Conservation (phyloP, 2,888 invertebrate species). For the Spisula solida region DNA sequence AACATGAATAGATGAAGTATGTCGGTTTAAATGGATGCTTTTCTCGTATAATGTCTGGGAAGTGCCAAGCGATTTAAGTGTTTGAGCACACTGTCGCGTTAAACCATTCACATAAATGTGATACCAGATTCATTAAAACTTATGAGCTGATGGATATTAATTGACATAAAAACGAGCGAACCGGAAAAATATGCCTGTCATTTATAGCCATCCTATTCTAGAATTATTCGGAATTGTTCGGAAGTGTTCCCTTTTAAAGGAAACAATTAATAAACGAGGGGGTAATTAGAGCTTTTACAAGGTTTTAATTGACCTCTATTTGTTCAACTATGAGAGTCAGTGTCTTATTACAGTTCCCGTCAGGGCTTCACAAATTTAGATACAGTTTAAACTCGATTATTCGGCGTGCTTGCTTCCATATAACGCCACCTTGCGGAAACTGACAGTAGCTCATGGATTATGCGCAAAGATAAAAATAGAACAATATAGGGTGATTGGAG, state of each 20-base stretch:
- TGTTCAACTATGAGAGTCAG: background rate
- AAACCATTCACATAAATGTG: background rate
- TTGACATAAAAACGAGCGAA: background rate
- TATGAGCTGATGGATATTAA: background rate
- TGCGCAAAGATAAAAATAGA: constrained; percentile 1
- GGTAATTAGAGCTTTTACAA: constrained; percentile 13
- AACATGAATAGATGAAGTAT: no score
- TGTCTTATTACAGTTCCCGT: background rate
- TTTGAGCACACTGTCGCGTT: background rate
- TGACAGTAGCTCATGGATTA: background rate
- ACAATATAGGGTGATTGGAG: constrained; percentile 22
- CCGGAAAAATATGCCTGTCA: background rate
- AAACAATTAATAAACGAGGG: constrained; percentile 19
- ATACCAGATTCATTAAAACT: constrained; percentile 5
- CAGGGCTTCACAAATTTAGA: background rate
- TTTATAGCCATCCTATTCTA: background rate
- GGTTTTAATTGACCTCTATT: background rate
- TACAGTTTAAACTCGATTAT: background rate
- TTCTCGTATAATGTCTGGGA: background rate
- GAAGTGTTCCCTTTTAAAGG: background rate
- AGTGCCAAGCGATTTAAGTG: background rate
- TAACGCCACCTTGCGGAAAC: background rate
- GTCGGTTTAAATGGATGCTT: no score
- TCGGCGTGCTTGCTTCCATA: background rate
- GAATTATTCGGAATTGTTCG: background rate